Base-by-base conservation (phyloP, 2,888 invertebrate species). In the Trachelus troglodyta region DNA sequence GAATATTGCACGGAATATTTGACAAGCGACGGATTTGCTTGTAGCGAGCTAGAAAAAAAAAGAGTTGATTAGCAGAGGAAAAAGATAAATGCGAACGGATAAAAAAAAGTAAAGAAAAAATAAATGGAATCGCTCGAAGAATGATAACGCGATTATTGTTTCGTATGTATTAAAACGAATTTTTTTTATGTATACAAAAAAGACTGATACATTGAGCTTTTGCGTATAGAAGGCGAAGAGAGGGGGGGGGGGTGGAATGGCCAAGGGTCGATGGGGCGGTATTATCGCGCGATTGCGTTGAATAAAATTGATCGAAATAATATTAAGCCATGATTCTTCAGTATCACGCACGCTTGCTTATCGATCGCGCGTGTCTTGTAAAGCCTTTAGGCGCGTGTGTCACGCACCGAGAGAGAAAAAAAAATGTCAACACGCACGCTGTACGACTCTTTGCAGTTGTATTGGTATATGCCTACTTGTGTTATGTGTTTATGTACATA, bases 221-320 rank as follows among this genome's bases (percentile, higher is more conserved):
- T 2, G 23, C 23, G 9, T 23, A 23, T 23, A 23, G 9, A 56
- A 23, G 6, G 56, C 56, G 23, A 9, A 2, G 6, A 23, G 9
- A 4, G 40, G 3, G 4, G 15, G 56, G 56, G 56, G 9, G 23
- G 9, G 23, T 56, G 56, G 23, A 56, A 56, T 56, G 56, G 23
- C 56, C 2, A 56, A 56, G 23, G 23, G 56, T 23, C 6, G 56
- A 9, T 56, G 56, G 56, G 56, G 56, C 9, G 23, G 56, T 23
- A 56, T 56, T 56, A 56, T 56, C 23, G 56, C 23, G 56, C 56
- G 23, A 56, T 56, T 15, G 56, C 56, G 56, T 6, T 15, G 56
- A 56, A 56, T 71, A 71, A 71, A 71, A 34, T 69, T 71, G 71
- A 71, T 71, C 71, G 71, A 71, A 71, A 33, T 31, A 71, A 71